These are phyloP conservation scores for Latrodectus hesperus DNA, from an alignment of 2,888 invertebrate genomes.

Conservation along the genomic window DNA sequence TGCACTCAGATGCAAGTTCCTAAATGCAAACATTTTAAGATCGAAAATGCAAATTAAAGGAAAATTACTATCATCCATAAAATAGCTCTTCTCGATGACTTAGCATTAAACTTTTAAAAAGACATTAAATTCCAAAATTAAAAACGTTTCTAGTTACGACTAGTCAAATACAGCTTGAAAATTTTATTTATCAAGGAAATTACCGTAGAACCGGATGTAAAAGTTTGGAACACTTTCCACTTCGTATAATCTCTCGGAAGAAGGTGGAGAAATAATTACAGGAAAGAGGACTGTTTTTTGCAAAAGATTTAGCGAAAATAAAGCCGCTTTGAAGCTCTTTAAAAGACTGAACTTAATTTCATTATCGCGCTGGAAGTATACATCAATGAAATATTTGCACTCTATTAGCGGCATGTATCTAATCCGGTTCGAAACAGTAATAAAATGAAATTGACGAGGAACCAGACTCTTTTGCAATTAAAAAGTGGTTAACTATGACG, in stretches of 20 bases:
- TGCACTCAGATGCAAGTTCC: too few relatives aligned
- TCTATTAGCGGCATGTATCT: conserved; percentile 28
- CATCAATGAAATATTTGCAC: conserved; percentile 57
- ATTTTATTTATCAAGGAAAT: too few relatives aligned
- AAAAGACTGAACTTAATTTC: conserved; percentile 27
- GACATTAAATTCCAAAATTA: too few relatives aligned
- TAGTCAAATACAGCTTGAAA: too few relatives aligned
- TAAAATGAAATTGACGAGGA: conserved; percentile 39
- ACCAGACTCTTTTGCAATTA: conserved; percentile 39
- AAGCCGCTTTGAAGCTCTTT: conserved; percentile 25
- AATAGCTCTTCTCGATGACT: too few relatives aligned
- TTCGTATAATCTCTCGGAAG: not conserved
- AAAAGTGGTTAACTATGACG: conserved; percentile 41
- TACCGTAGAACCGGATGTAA: too few relatives aligned
- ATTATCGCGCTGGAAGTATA: conserved; percentile 44
- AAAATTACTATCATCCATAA: too few relatives aligned
- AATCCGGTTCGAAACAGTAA: conserved; percentile 38
- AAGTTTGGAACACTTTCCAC: too few relatives aligned
- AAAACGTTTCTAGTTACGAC: too few relatives aligned
- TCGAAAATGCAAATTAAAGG: too few relatives aligned
- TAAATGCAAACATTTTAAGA: too few relatives aligned
- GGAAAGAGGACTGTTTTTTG: not conserved
- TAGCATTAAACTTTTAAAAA: too few relatives aligned
- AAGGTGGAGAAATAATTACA: conserved; percentile 25
- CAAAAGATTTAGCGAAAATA: conserved; percentile 26